Evolutionary conservation across 2,888 invertebrate genomes (phyloP).

Genomic region (Lagria hirta): DNA sequence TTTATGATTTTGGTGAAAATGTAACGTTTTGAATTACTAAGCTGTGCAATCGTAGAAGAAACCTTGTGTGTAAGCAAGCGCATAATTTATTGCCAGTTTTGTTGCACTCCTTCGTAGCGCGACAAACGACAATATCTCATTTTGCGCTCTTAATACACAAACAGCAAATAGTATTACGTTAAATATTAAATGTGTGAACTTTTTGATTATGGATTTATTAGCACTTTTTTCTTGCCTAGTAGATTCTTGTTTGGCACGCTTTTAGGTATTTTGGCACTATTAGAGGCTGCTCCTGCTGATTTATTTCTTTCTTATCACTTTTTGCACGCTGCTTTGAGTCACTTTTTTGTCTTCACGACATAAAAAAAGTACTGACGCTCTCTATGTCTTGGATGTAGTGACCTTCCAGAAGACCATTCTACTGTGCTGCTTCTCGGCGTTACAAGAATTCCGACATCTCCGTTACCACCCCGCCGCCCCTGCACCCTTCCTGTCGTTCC

Average conservation of each 20-base stretch:
- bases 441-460: conserved; percentile 58
- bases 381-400: conserved; percentile 52
- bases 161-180: no score
- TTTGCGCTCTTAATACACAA: no score
- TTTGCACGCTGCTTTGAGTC: conserved; percentile 15
- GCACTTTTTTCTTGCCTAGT: neutral
- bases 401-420: conserved; percentile 64
- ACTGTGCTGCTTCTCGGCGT: conserved; percentile 64
- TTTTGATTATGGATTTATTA: no score
- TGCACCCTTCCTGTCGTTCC: conserved; percentile 44
- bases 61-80: no score
- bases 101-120: no score
- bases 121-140: no score
- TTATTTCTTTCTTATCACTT: conserved; percentile 9
- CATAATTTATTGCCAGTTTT: no score
- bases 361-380: conserved; percentile 8
- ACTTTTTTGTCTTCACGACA: conserved; percentile 5
- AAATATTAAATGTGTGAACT: no score
- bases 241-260: conserved; percentile 7
- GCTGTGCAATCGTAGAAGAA: no score
- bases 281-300: conserved; percentile 6
- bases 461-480: conserved; percentile 47
- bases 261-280: conserved; percentile 3
- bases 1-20: no score
- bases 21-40: no score